These are phyloP conservation scores for Syngnathus scovelli DNA, from an alignment of 2,113 vertebrate species.

Conservation along the genomic window DNA sequence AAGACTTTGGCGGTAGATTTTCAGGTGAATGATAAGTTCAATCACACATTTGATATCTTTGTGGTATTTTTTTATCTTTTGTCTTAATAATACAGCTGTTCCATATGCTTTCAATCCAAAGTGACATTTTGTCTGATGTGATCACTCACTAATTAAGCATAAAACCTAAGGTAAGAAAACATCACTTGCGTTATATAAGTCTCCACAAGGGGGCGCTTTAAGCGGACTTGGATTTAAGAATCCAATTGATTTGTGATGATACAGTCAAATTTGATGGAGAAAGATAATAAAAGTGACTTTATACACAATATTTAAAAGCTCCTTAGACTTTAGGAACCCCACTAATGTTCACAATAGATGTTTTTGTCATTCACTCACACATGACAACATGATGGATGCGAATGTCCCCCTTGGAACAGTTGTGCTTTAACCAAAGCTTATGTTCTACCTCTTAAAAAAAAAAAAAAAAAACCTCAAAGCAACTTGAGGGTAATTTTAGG, in stretches of 20 bases:
- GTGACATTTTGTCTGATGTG: slow-evolving; percentile 11
- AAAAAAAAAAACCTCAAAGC: no score
- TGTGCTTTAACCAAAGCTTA: neutral
- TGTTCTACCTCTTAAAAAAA: neutral
- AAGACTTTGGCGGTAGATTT: neutral
- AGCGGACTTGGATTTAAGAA: neutral
- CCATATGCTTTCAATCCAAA: slow-evolving; percentile 6
- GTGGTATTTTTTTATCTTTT: neutral
- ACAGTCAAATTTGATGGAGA: no score
- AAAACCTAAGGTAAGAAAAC: neutral
- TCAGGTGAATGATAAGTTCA: neutral
- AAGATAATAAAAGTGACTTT: no score
- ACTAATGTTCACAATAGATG: neutral
- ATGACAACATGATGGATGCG: neutral
- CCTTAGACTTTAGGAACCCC: neutral
- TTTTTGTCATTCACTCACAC: neutral
- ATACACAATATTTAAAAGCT: no score
- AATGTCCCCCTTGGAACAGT: neutral
- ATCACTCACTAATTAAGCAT: neutral
- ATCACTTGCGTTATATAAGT: neutral
- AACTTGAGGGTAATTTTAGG: neutral
- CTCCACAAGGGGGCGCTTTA: slow-evolving; percentile 46
- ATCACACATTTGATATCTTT: neutral
- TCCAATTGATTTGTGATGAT: neutral
- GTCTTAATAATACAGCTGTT: neutral